A percentile compares a stretch with the other conserved stretches of the same genome.
phyloP scores from a whole-genome alignment of 2,888 invertebrate genomes.

The Adelphocoris suturalis region DNA sequence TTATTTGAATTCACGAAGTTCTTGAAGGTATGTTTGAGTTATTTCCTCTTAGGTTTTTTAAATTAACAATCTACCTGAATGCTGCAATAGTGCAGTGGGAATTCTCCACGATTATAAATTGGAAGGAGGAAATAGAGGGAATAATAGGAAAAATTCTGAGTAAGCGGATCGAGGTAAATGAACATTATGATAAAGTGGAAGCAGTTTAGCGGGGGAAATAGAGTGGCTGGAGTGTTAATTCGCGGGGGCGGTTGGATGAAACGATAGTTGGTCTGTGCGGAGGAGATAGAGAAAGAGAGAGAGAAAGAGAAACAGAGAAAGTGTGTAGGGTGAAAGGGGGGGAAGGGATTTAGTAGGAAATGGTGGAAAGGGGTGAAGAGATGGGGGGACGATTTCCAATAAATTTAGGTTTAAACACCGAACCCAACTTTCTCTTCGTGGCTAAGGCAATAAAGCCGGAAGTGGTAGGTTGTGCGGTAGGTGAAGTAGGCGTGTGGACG shows the following conservation, averaged over 20 bases:
- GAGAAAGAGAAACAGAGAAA: slow-evolving; percentile 25
- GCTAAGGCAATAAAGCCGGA: slow-evolving; percentile 67
- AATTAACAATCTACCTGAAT: neutral
- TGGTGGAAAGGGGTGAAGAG: neutral
- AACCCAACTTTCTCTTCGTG: slow-evolving; percentile 49
- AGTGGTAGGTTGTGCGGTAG: neutral
- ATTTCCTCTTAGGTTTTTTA: too few species aligned
- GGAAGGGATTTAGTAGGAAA: slow-evolving; percentile 25
- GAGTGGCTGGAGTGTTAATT: slow-evolving; percentile 29
- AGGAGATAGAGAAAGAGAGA: slow-evolving; percentile 31
- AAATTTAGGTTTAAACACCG: slow-evolving; percentile 69
- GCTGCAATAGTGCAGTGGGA: neutral
- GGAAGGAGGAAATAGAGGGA: neutral
- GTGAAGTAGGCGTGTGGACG: neutral
- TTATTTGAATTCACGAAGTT: too few species aligned
- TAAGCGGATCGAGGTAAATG: slow-evolving; percentile 22
- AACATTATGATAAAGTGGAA: slow-evolving; percentile 36
- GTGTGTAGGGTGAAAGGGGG: neutral
- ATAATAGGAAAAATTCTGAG: neutral
- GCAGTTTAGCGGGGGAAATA: slow-evolving; percentile 11
- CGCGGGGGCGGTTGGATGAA: slow-evolving; percentile 21
- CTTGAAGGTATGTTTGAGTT: too few species aligned
- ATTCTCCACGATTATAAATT: neutral
- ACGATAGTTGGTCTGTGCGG: slow-evolving; percentile 33
- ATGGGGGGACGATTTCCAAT: slow-evolving; percentile 56